A percentile compares a stretch with the other conserved stretches of the same genome.
Evolutionary conservation across 2,888 invertebrate species (phyloP).

Genomic region (Stegana nigrithorax): DNA sequence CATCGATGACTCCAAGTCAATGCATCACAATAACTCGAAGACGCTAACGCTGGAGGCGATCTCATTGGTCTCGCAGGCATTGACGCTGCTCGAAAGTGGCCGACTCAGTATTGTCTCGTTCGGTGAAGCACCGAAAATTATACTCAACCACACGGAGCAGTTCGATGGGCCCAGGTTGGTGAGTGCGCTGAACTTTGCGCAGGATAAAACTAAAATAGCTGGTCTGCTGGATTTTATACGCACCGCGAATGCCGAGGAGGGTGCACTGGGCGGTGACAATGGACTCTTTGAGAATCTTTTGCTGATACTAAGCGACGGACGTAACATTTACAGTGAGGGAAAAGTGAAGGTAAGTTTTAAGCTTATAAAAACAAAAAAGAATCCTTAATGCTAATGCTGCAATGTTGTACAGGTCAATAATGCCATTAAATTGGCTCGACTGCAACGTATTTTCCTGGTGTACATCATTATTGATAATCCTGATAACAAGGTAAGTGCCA

Average conservation of each 20-base stretch:
- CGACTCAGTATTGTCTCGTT: conserved; percentile 92
- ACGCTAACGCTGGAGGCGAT: conserved; percentile 95
- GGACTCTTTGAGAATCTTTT: conserved; percentile 74
- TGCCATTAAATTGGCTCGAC: conserved; percentile 83
- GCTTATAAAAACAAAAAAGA: background rate
- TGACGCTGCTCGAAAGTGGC: conserved; percentile 93
- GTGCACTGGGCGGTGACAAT: conserved; percentile 65
- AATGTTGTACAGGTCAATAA: conserved; percentile 74
- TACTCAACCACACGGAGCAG: conserved; percentile 90
- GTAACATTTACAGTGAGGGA: conserved; percentile 92
- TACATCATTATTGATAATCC: conserved; percentile 97
- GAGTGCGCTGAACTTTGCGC: conserved; percentile 86
- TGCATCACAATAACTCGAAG: conserved; percentile 90
- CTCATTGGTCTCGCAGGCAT: conserved; percentile 88
- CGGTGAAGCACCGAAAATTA: conserved; percentile 84
- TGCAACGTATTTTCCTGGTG: conserved; percentile 89
- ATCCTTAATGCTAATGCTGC: no score
- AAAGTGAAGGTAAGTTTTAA: conserved; percentile 73
- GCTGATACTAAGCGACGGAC: conserved; percentile 94
- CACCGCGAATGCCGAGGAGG: conserved; percentile 73
- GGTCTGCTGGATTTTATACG: conserved; percentile 84
- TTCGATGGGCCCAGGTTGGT: conserved; percentile 83
- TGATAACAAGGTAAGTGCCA: conserved; percentile 81
- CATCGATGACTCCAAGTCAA: conserved; percentile 93
- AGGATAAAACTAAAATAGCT: conserved; percentile 88